Base-by-base conservation (phyloP, 1,140 invertebrate species). In the Oryzaephilus surinamensis region DNA sequence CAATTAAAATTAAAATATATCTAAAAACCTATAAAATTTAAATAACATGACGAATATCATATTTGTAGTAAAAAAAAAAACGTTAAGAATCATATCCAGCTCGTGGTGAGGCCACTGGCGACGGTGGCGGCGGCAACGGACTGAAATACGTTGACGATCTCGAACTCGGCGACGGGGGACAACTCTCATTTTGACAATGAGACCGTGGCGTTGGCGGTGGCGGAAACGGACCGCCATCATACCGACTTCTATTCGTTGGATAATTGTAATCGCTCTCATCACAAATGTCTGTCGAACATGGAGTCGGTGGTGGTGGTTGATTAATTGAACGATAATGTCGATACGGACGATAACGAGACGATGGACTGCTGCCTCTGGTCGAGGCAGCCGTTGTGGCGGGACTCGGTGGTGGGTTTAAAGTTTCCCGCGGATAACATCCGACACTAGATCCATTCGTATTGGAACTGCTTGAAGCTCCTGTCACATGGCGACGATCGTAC, bases 281-380 rank as follows among this genome's bases (percentile, higher is more conserved):
- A 60, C 84, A 91, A 7, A 93, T 84, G 59, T 95, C 91, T 2
- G 92, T 95, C 47, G 86, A 89, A 60, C 89, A 94, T 0, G 92
- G 91, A 5, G 91, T 95, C 3, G 90, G 90, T 1, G 89, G 90
- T 11, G 91, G 91, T 2, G 87, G 87, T 48, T 84, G 77, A 66
- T 89, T 85, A 17, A 79, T 77, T 12, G 73, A 74, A 45, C 81
- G 74, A 59, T 89, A 87, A 57, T 81, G 77, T 14, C 81, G 69
- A 59, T 86, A 84, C 1, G 80, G 77, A 26, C 77, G 72, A 34
- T 71, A 70, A 14, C 69, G 57, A 8, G 71, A 70, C 1, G 66
- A 64, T 12, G 77, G 76, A 18, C 72, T 76, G 38, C 66, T 70
- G 3, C 64, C 36, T 49, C 71, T 42, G 4, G 69, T 70, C 2